phyloP scores from a whole-genome alignment of 2,113 vertebrate species.

The Syngnathoides biaculeatus region DNA sequence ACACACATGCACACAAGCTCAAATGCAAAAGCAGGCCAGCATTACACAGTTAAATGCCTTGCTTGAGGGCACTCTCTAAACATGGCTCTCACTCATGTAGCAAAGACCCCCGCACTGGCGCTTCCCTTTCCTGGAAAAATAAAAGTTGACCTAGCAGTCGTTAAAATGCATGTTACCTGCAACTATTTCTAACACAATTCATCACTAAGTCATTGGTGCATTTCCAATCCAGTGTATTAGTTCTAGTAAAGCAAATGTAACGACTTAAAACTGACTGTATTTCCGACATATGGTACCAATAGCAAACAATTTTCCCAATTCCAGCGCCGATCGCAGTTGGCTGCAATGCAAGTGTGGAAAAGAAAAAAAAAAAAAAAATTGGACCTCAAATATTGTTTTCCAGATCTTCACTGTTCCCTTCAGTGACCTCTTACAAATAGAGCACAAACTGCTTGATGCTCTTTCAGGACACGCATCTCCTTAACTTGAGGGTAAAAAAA shows the following conservation, averaged over 20 bases:
- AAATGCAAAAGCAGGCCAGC: not conserved
- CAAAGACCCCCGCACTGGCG: conserved; percentile 4
- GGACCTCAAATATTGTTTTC: conserved; percentile 38
- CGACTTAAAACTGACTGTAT: conserved; percentile 18
- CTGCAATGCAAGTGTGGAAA: conserved; percentile 16
- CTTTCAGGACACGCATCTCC: conserved; percentile 3
- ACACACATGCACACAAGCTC: not conserved
- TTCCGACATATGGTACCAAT: conserved; percentile 30
- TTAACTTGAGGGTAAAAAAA: conserved; percentile 9
- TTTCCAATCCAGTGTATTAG: conserved; percentile 6
- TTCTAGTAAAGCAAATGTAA: conserved; percentile 24
- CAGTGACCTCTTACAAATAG: conserved; percentile 4
- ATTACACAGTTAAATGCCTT: conserved; percentile 17
- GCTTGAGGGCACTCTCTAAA: conserved; percentile 8
- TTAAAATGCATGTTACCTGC: conserved; percentile 7
- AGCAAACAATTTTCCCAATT: conserved; percentile 18
- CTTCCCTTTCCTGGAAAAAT: conserved; percentile 24
- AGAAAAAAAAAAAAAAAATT: conserved; percentile 4
- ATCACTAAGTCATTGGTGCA: not conserved
- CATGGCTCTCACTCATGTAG: not conserved
- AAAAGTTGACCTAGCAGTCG: not conserved
- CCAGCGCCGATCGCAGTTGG: conserved; percentile 28
- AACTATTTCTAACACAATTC: conserved; percentile 16
- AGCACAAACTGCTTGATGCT: conserved; percentile 5
- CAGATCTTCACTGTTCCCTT: conserved; percentile 17